These are phyloP conservation scores for Macroglossus sobrinus DNA, from an alignment of 2,113 vertebrate species.

Conservation along the genomic window DNA sequence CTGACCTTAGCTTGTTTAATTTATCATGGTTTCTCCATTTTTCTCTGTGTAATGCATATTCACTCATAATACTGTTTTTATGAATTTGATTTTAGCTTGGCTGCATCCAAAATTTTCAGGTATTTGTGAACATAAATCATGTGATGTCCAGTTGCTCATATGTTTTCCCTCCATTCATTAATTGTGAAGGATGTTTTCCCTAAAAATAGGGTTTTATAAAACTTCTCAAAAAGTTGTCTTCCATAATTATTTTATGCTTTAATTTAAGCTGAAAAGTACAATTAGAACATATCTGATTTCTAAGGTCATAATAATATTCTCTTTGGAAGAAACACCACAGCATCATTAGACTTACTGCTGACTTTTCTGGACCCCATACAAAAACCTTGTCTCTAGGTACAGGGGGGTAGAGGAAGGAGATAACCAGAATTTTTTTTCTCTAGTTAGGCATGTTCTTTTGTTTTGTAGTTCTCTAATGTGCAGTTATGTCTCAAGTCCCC, in stretches of 20 bases:
- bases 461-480: background rate
- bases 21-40: background rate
- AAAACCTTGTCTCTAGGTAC: background rate
- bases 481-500: background rate
- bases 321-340: background rate
- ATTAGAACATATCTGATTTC: background rate
- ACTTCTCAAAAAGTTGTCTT: slow-evolving; percentile 34
- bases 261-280: slow-evolving; percentile 4
- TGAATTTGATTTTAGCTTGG: slow-evolving; percentile 35
- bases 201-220: background rate
- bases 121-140: background rate
- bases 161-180: background rate
- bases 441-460: background rate
- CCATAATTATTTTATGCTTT: background rate
- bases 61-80: background rate
- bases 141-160: background rate
- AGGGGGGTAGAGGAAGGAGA: background rate
- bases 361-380: background rate
- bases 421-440: background rate
- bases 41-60: background rate
- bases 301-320: background rate
- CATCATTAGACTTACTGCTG: background rate
- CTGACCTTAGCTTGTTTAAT: background rate
- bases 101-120: background rate
- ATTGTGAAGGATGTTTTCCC: background rate